phyloP scores from a whole-genome alignment of 1,140 invertebrate species.

The Frieseomelitta varia region DNA sequence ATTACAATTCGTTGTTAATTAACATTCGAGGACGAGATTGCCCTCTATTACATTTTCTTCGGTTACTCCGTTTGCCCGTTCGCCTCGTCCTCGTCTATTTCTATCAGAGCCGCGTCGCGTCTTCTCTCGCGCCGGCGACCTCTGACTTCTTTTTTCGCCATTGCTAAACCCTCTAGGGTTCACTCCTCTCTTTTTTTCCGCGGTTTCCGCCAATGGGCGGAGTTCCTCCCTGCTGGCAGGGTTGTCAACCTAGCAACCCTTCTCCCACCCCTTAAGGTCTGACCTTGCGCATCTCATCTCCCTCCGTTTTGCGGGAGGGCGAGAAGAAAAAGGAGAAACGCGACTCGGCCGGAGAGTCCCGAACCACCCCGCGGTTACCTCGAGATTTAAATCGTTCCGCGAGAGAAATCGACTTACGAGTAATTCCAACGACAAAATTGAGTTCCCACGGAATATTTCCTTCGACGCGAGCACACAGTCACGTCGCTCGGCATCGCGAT shows the following conservation, averaged over 20 bases:
- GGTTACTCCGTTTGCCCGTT: constrained; percentile 3
- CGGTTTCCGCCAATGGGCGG: constrained; percentile 73
- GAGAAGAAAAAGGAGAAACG: constrained; percentile 56
- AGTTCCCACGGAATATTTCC: constrained; percentile 6
- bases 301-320: constrained; percentile 45
- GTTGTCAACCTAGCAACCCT: constrained; percentile 74
- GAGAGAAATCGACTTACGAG: constrained; percentile 53
- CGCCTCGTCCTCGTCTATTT: constrained; percentile 5
- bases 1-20: constrained; percentile 73
- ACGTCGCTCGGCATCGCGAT: background rate
- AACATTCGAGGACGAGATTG: constrained; percentile 63
- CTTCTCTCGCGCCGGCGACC: constrained; percentile 37
- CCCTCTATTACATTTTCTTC: constrained; percentile 32
- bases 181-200: constrained; percentile 65
- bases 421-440: constrained; percentile 37
- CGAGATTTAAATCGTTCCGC: constrained; percentile 60
- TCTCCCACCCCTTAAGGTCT: constrained; percentile 71
- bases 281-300: constrained; percentile 71
- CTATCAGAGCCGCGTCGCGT: background rate
- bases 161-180: constrained; percentile 62
- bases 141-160: constrained; percentile 67
- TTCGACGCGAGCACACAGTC: background rate
- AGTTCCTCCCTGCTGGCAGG: constrained; percentile 65
- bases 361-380: constrained; percentile 57
- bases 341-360: constrained; percentile 29